Base-by-base conservation (phyloP, 2,113 vertebrate species). In the Grantiella picta region DNA sequence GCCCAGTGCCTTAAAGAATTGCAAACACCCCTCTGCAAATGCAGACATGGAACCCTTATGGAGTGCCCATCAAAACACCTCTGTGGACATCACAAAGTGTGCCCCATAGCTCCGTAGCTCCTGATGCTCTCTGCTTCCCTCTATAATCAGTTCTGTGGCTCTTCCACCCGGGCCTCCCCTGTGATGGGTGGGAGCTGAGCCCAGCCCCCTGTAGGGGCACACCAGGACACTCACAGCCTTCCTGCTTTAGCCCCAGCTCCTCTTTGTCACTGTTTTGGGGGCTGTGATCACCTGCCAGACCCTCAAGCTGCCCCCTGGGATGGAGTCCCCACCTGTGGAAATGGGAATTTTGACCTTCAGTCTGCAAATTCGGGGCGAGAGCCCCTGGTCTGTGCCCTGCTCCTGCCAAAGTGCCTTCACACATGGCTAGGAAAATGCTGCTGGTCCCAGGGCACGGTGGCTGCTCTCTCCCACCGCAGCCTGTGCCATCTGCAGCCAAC, bases 381-480 rank as follows among this genome's bases (percentile, higher is more conserved):
- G 28, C 25, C 42, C 28, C 68, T 12, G 7, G 40, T 40, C 54
- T 0, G 0, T 16, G 33, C 29, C 36, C 68, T 69, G 53, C 29
- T 76, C 33, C 66, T 61, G 44, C 66, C 11, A 15, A 35, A 56
- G 31, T 2, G 12, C n/a, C 79, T 82, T 68, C 86, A 38, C 25
- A 20, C 0, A 0, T 2, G 4, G 38, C 68, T 16, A 5, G 56
- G 47, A 36, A 66, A 60, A 6, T 12, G 5, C 11, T 71, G 80
- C 76, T 80, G 12, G 29, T 88, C 80, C 3, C 45, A 20, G 70
- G 89, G 31, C 71, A 64, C 2, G 2, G 59, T 10, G 36, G 20
- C 40, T 73, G 68, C 76, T 86, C 24, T 57, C 54, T 83, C 68
- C 63, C 64, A 29, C 64, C 1, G 4, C 49, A 88, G 75, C 63